phyloP scores from a whole-genome alignment of 2,797 vertebrate species.

The Gadopsis marmoratus region DNA sequence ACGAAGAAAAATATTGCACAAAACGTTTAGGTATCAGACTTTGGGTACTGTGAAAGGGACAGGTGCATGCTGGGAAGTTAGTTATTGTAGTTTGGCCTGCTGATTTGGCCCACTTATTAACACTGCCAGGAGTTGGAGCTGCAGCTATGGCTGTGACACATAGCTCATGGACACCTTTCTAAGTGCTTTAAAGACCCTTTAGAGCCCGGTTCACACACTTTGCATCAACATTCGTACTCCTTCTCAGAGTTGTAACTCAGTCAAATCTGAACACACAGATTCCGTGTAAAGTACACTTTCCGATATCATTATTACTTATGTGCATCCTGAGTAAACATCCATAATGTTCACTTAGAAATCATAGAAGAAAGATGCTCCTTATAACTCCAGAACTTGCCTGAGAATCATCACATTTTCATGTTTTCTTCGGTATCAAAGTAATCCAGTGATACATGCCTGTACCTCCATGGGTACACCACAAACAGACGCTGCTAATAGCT shows the following conservation, averaged over 20 bases:
- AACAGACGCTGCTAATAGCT: background rate
- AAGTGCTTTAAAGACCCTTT: background rate
- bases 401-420: background rate
- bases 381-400: background rate
- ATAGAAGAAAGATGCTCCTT: background rate
- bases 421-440: background rate
- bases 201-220: accelerated
- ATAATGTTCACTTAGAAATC: background rate
- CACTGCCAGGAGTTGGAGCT: background rate
- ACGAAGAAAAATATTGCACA: background rate
- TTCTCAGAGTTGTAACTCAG: background rate
- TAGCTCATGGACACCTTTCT: background rate
- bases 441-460: background rate
- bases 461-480: background rate
- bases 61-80: background rate
- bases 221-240: background rate
- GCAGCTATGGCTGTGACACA: background rate
- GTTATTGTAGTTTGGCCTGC: background rate
- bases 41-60: background rate
- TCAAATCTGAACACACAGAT: background rate
- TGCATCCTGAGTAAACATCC: background rate
- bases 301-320: background rate
- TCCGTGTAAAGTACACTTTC: background rate
- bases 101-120: background rate
- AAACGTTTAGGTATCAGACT: background rate